Conservation (phyloP, 2,113 vertebrate species). For the Antechinus stuartii region DNA sequence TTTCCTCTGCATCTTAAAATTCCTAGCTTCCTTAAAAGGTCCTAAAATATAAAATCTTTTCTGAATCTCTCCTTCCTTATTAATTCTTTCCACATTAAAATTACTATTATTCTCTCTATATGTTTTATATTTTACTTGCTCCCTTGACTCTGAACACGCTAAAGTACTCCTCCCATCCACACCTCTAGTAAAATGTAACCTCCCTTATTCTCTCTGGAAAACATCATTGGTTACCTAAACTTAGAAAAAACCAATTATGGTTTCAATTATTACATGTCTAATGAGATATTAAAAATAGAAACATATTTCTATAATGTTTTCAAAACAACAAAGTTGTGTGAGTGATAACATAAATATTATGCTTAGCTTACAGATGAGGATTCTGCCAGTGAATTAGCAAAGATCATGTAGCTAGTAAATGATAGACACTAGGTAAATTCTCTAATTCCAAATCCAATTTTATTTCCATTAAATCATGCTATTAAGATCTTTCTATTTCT, state of each 20-base stretch:
- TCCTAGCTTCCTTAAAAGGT: not conserved
- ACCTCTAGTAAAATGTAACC: not conserved
- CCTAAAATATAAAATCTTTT: not conserved
- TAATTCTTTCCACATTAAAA: not conserved
- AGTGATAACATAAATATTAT: not conserved
- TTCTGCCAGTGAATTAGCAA: not conserved
- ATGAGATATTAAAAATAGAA: not conserved
- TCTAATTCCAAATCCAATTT: not conserved
- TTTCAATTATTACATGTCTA: conserved; percentile 9
- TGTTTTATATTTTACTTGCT: not conserved
- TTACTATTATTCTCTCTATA: not conserved
- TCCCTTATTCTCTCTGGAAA: conserved; percentile 50
- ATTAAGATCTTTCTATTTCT: not conserved
- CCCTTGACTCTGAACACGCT: not conserved
- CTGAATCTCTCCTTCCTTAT: not conserved
- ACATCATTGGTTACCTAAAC: conserved; percentile 27
- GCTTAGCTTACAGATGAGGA: not conserved
- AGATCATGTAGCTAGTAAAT: not conserved
- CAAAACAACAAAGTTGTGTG: not conserved
- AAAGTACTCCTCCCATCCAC: not conserved
- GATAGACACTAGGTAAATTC: not conserved
- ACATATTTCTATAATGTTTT: not conserved
- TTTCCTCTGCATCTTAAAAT: conserved; percentile 20
- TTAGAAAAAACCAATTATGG: not conserved
- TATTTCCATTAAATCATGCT: not conserved